Evolutionary conservation across 2,888 invertebrate genomes (phyloP), one percentile per base, ranked within the genome.

Genomic region (Tyria jacobaeae): DNA sequence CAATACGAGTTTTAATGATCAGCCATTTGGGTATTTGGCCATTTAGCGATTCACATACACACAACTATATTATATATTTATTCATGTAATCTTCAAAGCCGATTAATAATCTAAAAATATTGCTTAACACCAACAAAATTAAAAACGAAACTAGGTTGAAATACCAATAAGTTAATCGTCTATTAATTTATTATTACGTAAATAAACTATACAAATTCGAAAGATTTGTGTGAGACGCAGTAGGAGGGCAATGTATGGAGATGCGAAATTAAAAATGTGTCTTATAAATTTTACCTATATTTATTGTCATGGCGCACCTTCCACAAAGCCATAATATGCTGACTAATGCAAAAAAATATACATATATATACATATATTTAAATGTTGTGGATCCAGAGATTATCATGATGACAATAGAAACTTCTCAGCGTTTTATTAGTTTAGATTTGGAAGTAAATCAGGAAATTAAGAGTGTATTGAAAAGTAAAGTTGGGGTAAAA

Each of bases 151-250:
- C 82, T 80, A 77, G 86, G 85, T 72, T 79, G 72, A 57, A 65
- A 60, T 48, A 67, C 77, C 79, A 71, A 81, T 86, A 85, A 81
- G 74, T 84, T 85, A 83, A 81, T 81, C 79, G 68, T 61, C 63
- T 68, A 71, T 74, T 83, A 81, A 83, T 86, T 84, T 84, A 83
- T 76, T 77, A 76, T 81, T 79, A 78, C 69, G 80, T 82, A 80
- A 83, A 85, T 81, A 83, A 84, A 76, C 83, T 83, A 88, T 88
- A 81, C 75, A 78, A 78, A 84, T 84, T 86, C 82, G 81, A 84
- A 81, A 78, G 80, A 76, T 81, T 81, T 80, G 83, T 80, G 78
- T 76, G 69, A 64, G 61, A 44, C 81, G n/a, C 83, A 73, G 79
- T 83, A 81, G 86, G 87, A 71, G 72, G 79, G 37, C 44, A 5